Conservation (phyloP, 2,113 vertebrate genomes). For the Hoplias malabaricus region DNA sequence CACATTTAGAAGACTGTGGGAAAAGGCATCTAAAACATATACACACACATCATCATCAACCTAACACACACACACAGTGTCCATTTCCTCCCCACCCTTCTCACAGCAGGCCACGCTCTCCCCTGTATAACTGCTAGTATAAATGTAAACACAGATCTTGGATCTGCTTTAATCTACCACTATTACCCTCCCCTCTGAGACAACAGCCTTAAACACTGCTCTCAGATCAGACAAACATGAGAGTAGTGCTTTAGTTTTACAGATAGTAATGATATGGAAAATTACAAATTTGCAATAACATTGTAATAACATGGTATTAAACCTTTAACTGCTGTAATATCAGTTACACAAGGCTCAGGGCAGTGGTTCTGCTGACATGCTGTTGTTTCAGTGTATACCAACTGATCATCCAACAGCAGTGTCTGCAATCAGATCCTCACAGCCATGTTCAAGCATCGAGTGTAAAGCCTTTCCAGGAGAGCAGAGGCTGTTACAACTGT, state of each 20-base stretch:
- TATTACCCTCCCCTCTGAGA: neutral
- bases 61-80: constrained; percentile 34
- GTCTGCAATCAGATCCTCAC: no score
- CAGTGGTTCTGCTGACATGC: no score
- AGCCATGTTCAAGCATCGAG: no score
- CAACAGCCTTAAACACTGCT: neutral
- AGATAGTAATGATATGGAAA: no score
- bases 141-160: neutral
- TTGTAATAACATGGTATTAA: no score
- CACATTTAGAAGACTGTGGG: constrained; percentile 86
- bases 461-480: no score
- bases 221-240: neutral
- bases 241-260: neutral
- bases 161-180: neutral
- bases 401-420: no score
- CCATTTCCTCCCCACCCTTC: constrained; percentile 43
- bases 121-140: neutral
- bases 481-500: no score
- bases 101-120: neutral
- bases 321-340: no score
- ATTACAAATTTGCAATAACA: no score
- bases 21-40: constrained; percentile 75
- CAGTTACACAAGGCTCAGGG: no score
- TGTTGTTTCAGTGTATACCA: no score
- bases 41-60: constrained; percentile 63